phyloP scores from a whole-genome alignment of 2,888 invertebrate genomes.

The Dasysyrphus albostriatus region DNA sequence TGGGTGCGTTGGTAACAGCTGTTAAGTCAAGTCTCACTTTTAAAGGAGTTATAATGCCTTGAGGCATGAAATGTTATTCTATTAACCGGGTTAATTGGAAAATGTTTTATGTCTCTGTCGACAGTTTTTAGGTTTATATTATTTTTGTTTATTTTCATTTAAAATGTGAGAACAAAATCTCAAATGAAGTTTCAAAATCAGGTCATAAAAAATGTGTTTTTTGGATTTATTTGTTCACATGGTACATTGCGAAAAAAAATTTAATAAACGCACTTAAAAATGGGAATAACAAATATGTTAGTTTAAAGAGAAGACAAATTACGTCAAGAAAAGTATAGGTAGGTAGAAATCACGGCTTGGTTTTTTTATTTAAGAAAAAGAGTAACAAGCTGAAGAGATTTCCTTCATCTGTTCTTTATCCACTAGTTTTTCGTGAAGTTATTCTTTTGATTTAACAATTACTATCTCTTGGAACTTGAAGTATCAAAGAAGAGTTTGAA shows the following conservation, averaged over 20 bases:
- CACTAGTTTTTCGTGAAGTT: too few species aligned
- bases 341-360: too few species aligned
- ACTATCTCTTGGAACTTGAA: too few species aligned
- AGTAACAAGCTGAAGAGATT: too few species aligned
- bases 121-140: constrained; percentile 19
- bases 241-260: neutral
- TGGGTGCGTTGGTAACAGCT: constrained; percentile 44
- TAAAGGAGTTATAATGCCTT: constrained; percentile 61
- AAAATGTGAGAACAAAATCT: constrained; percentile 25
- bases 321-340: too few species aligned
- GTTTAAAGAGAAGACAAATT: too few species aligned
- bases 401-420: too few species aligned
- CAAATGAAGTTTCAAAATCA: neutral
- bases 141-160: constrained; percentile 14
- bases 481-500: too few species aligned
- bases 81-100: constrained; percentile 70
- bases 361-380: too few species aligned
- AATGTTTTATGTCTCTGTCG: constrained; percentile 58
- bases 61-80: constrained; percentile 49
- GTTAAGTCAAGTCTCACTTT: constrained; percentile 1
- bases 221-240: neutral
- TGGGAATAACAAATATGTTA: neutral
- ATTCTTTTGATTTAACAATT: too few species aligned
- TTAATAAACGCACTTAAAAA: neutral
- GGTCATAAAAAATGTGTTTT: neutral